phyloP scores from a whole-genome alignment of 2,888 invertebrate genomes.

The Digitonthophagus gazella region DNA sequence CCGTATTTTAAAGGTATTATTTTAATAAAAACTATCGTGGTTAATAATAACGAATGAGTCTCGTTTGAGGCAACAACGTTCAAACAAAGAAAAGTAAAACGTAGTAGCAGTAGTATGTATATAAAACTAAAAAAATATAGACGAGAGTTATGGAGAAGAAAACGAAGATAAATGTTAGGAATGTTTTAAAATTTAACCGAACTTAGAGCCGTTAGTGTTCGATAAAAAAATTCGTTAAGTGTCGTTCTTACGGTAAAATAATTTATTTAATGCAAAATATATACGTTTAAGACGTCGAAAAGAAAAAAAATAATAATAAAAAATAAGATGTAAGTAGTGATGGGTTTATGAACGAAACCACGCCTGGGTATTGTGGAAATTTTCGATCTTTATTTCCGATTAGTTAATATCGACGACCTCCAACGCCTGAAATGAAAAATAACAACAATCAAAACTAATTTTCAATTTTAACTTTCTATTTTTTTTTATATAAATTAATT shows the following conservation, averaged over 20 bases:
- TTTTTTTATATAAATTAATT: slow-evolving; percentile 25
- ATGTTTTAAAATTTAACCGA: neutral
- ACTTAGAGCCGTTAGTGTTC: neutral
- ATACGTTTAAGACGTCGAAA: slow-evolving; percentile 30
- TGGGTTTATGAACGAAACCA: slow-evolving; percentile 20
- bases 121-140: neutral
- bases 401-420: slow-evolving; percentile 34
- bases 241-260: slow-evolving; percentile 30
- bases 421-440: slow-evolving; percentile 46
- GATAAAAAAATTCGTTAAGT: neutral
- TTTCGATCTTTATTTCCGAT: slow-evolving; percentile 48
- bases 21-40: no score
- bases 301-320: no score
- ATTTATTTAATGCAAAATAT: slow-evolving; percentile 29
- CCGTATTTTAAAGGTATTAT: no score
- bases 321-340: slow-evolving; percentile 32
- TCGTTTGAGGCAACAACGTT: no score
- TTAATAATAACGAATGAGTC: no score
- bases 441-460: slow-evolving; percentile 33
- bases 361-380: slow-evolving; percentile 41
- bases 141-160: neutral
- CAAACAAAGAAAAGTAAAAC: no score
- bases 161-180: neutral
- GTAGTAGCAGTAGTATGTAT: no score
- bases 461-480: slow-evolving; percentile 39